Evolutionary conservation across 1,140 invertebrate genomes (phyloP), one percentile per base, ranked within the genome.

Genomic region (Drosophila neocordata): DNA sequence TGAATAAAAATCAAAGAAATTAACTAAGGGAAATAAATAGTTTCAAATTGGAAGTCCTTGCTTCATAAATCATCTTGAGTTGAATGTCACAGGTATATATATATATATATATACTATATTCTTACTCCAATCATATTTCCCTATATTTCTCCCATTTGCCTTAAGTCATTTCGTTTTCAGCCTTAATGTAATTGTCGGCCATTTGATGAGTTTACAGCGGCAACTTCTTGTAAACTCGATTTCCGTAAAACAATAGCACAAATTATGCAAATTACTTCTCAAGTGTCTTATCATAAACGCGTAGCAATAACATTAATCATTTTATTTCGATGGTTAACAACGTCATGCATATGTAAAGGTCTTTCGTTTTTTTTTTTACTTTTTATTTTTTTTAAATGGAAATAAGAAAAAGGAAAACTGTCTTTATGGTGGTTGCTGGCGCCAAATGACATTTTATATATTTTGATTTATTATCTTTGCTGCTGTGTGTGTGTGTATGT

Each of bases 271-370:
- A 87, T 87, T 78, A 72, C 27, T 51, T 62, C 58, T 38, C n/a
- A 57, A 69, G 64, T 66, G 68, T 72, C 6, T 77, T 79, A 88
- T 82, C 83, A 75, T 69, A 81, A 79, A 57, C 79, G 71, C 83
- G 82, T 88, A 69, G 65, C 61, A 65, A 65, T 82, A 73, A 76
- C 82, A 87, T 87, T 88, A 87, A 87, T 87, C 82, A 87, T 87
- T 65, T 48, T 70, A 76, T 78, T 82, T 68, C 64, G 63, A 65
- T 59, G 59, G 67, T 62, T 69, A 20, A 69, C 62, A 66, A 58
- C 65, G 65, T 66, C 41, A 77, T 74, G 71, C 71, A 69, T 74
- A 87, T 87, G 82, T 85, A 80, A 78, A 79, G 87, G 75, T 75
- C 67, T 67, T 69, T 70, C 22, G 22, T 24, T 24, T 4, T 24